Conservation (phyloP, 2,113 vertebrate genomes). For the Ciconia stormi region DNA sequence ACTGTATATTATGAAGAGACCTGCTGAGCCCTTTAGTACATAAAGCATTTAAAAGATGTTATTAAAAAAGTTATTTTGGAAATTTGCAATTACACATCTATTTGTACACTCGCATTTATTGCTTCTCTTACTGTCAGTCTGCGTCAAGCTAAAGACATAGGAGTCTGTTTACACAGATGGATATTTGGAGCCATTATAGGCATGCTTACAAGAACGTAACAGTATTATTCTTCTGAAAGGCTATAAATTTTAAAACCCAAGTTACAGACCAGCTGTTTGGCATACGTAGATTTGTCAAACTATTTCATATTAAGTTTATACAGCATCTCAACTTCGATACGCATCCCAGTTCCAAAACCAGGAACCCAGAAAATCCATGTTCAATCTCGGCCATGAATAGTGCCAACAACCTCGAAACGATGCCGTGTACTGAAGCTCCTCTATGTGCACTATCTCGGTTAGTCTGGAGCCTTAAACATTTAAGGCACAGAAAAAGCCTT, state of each 20-base stretch:
- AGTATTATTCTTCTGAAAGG: not conserved
- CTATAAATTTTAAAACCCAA: not conserved
- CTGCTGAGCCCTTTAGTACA: not conserved
- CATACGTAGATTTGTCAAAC: not conserved
- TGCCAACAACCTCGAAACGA: not conserved
- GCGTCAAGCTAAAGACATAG: not conserved
- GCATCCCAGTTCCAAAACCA: not conserved
- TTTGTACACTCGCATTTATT: not conserved
- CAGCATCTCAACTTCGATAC: not conserved
- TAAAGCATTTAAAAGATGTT: constrained; percentile 25
- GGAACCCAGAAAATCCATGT: not conserved
- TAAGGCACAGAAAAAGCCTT: not conserved
- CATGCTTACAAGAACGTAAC: not conserved
- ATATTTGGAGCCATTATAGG: not conserved
- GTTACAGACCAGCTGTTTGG: not conserved
- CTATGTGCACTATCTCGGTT: not conserved
- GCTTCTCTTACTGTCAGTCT: not conserved
- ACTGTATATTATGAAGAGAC: constrained; percentile 6
- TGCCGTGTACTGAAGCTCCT: not conserved
- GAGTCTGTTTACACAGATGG: not conserved
- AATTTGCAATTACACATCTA: constrained; percentile 17
- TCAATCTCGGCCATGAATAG: not conserved
- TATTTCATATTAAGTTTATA: not conserved
- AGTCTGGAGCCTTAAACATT: not conserved
- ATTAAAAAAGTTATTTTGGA: constrained; percentile 31